Conservation (phyloP, 1,140 invertebrate genomes). For the Epicauta chinensis region DNA sequence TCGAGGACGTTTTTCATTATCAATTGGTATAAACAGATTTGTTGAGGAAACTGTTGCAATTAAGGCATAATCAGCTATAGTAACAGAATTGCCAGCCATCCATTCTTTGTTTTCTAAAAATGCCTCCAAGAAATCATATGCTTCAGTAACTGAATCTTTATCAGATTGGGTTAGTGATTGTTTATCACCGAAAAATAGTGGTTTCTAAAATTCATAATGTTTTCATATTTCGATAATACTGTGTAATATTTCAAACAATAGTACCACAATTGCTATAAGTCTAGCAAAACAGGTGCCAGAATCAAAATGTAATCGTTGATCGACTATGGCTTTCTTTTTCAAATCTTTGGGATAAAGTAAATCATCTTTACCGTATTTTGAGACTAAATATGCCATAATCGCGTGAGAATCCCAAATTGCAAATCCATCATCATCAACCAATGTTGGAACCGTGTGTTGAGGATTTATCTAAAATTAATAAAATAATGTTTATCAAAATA, state of each 20-base stretch:
- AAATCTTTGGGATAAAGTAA: slow-evolving; percentile 53
- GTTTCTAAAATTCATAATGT: background rate
- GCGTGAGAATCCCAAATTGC: slow-evolving; percentile 41
- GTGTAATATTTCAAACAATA: background rate
- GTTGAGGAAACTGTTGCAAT: slow-evolving; percentile 9
- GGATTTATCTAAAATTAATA: slow-evolving; percentile 46
- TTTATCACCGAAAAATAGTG: background rate
- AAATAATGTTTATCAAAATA: slow-evolving; percentile 6
- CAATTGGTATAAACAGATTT: slow-evolving; percentile 16
- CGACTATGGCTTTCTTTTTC: slow-evolving; percentile 47
- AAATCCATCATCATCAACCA: slow-evolving; percentile 55
- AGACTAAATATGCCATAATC: slow-evolving; percentile 50
- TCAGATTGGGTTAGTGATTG: slow-evolving; percentile 1
- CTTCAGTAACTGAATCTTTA: slow-evolving; percentile 7
- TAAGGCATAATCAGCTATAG: slow-evolving; percentile 29
- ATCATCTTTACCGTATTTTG: slow-evolving; percentile 50
- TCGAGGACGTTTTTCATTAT: slow-evolving; percentile 20
- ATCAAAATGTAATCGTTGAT: slow-evolving; percentile 49
- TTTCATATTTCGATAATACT: background rate
- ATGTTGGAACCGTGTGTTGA: slow-evolving; percentile 60
- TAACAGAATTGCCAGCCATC: slow-evolving; percentile 21
- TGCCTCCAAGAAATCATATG: slow-evolving; percentile 22
- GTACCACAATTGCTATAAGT: background rate
- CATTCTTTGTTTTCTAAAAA: slow-evolving; percentile 21
- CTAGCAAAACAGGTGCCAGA: slow-evolving; percentile 9